Conservation (phyloP, 2,113 vertebrate genomes). For the Ctenodactylus gundi region DNA sequence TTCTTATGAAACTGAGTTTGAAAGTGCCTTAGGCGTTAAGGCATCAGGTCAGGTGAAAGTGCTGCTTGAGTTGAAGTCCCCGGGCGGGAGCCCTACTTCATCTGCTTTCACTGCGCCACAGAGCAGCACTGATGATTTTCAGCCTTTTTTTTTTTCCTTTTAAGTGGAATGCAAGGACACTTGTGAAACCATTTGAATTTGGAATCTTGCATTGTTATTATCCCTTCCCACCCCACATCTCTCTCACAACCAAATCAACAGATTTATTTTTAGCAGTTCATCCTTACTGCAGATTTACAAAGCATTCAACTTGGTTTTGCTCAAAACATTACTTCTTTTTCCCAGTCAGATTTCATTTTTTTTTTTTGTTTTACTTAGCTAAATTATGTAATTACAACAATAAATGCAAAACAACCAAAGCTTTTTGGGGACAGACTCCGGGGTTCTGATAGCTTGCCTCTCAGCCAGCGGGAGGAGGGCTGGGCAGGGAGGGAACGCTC, state of each 20-base stretch:
- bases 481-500: not conserved
- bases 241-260: slow-evolving; percentile 56
- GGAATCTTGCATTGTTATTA: slow-evolving; percentile 46
- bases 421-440: not conserved
- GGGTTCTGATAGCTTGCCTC: not conserved
- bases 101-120: not conserved
- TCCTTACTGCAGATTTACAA: slow-evolving; percentile 62
- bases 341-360: slow-evolving; percentile 28
- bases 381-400: slow-evolving; percentile 50
- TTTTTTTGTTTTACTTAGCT: slow-evolving; percentile 58
- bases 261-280: slow-evolving; percentile 71
- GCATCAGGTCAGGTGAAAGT: not conserved
- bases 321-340: slow-evolving; percentile 48
- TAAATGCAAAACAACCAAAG: slow-evolving; percentile 9
- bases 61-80: not conserved
- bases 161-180: not conserved
- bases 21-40: too few relatives aligned
- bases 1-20: too few relatives aligned
- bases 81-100: not conserved
- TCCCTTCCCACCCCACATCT: slow-evolving; percentile 8
- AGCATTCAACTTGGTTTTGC: slow-evolving; percentile 53
- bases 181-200: slow-evolving; percentile 29
- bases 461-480: not conserved
- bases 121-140: not conserved
- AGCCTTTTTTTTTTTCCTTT: not conserved